Evolutionary conservation across 1,140 invertebrate genomes (phyloP).

Genomic region (Nautilus pompilius): DNA sequence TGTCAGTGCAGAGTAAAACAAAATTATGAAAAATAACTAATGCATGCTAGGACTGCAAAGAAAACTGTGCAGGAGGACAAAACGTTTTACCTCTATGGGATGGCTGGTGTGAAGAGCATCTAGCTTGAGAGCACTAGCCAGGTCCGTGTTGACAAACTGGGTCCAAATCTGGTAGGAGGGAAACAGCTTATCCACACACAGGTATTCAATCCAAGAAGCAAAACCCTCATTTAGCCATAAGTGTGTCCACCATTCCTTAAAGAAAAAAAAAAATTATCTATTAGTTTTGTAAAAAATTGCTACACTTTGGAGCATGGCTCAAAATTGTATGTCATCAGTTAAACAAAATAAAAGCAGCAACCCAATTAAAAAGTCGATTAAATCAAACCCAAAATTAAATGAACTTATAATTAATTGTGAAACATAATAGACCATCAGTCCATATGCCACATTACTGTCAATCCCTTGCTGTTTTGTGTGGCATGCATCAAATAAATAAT

Average conservation of each 20-base stretch:
- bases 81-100: conserved; percentile 51
- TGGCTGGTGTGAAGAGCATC: conserved; percentile 56
- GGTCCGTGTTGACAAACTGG: conserved; percentile 52
- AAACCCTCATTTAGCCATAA: conserved; percentile 57
- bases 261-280: conserved; percentile 4
- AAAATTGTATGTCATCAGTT: no score
- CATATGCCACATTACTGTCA: no score
- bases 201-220: conserved; percentile 56
- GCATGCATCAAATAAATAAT: no score
- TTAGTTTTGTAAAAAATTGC: no score
- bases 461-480: no score
- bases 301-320: no score
- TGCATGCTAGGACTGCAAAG: background rate
- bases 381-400: no score
- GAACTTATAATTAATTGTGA: no score
- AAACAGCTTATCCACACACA: conserved; percentile 57
- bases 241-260: conserved; percentile 57
- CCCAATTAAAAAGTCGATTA: no score
- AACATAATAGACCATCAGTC: no score
- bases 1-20: background rate
- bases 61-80: background rate
- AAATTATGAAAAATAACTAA: background rate
- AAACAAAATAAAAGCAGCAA: no score
- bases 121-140: conserved; percentile 50
- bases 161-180: conserved; percentile 61